Conservation (phyloP, 2,888 invertebrate species). For the Cyaniris semiargus region DNA sequence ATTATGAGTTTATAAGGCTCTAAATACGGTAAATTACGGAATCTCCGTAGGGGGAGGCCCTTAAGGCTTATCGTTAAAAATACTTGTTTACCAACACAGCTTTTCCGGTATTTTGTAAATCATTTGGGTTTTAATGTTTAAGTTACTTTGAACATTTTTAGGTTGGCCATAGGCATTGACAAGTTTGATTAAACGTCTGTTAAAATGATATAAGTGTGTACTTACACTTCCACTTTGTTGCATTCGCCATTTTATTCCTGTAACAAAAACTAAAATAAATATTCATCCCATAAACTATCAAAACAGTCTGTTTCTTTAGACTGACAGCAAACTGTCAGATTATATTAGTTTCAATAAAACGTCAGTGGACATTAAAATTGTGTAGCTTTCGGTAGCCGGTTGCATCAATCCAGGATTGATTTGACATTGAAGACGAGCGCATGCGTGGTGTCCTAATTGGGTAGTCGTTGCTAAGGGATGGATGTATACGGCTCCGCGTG, state of each 20-base stretch:
- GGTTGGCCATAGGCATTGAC: background rate
- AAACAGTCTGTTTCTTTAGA: background rate
- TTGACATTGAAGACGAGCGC: conserved; percentile 78
- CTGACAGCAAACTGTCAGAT: background rate
- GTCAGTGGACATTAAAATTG: conserved; percentile 18
- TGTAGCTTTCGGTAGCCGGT: conserved; percentile 45
- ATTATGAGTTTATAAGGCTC: too few species aligned
- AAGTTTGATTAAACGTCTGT: background rate
- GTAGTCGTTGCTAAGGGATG: conserved; percentile 53
- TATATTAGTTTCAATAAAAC: background rate
- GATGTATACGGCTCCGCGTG: conserved; percentile 45
- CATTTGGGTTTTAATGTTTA: background rate
- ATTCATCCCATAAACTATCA: background rate
- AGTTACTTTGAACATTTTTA: background rate
- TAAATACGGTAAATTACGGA: too few species aligned
- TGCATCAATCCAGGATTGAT: conserved; percentile 79
- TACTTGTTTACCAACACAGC: background rate
- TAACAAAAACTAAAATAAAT: conserved; percentile 24
- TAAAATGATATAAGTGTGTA: background rate
- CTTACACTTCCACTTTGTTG: conserved; percentile 19
- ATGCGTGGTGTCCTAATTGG: conserved; percentile 77
- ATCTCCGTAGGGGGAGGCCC: too few species aligned
- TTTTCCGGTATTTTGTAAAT: background rate
- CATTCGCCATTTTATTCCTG: conserved; percentile 1
- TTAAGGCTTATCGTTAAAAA: background rate